Base-by-base conservation (phyloP, 2,888 invertebrate genomes). In the Malthinus flaveolus region DNA sequence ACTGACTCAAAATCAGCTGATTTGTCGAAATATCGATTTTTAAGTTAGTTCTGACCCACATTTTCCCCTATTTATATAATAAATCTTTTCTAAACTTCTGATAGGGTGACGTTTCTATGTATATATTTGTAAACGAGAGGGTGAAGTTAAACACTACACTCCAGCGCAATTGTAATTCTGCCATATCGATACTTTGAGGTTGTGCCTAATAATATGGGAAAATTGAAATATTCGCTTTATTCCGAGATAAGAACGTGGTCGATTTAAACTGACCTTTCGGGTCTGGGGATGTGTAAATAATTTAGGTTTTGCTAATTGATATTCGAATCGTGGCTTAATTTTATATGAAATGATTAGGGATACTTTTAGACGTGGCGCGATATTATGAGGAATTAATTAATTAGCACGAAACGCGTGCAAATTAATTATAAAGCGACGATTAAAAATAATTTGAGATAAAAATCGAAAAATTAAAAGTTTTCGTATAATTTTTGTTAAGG, bases 41-140 rank as follows among this genome's bases (percentile, higher is more conserved):
- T 33, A 32, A 12, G 23, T 46, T 13, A 56, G 36, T 52, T 52
- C 31, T 59, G 59, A 59, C 59, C 59, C 32, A 59, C 39, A 59
- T 59, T 31, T 47, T 49, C 34, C 54, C 59, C 59, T 42, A 39
- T 52, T 58, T 52, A 58, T 23, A 23, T 23, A 23, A 23, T 58
- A 58, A 58, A 58, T 58, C 58, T 58, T 36, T 32, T 32, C 12
- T 39, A 32, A 52, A 39, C 7, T 35, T 35, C 34, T 34, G 35
- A 35, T 15, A 46, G 32, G 47, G 46, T 42, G 39, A 23, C 15
- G 39, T 23, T 42, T 42, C 23, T 42, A 15, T 15, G 12, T n/a
- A 7, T 15, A 15, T n/a, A 23, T 23, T 23, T 23, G 23, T 23
- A 23, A 23, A 23, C 5, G 23, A 2, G 23, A 23, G 23, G 23